These are phyloP conservation scores for Onychomys leucogaster DNA, from an alignment of 2,797 vertebrate species.

Conservation along the genomic window DNA sequence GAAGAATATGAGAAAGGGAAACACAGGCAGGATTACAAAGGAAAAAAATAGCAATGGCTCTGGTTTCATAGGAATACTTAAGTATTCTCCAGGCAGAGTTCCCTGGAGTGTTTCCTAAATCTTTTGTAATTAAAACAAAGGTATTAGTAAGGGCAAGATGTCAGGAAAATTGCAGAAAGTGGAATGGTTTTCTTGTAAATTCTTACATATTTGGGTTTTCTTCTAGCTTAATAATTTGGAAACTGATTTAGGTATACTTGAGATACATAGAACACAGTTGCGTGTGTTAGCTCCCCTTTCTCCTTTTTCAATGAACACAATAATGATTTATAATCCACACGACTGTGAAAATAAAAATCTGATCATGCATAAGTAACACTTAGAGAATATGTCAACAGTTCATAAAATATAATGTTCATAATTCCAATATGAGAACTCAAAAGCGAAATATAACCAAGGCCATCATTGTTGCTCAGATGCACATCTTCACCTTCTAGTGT, in stretches of 20 bases:
- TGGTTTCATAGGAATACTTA: not conserved
- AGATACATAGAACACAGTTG: not conserved
- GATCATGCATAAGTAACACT: not conserved
- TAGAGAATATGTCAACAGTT: not conserved
- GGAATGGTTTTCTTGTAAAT: not conserved
- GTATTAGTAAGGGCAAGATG: not conserved
- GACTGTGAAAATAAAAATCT: constrained; percentile 27
- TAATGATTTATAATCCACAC: not conserved
- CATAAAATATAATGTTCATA: not conserved
- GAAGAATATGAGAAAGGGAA: not conserved
- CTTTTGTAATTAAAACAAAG: not conserved
- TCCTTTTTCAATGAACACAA: not conserved
- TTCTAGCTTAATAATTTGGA: not conserved
- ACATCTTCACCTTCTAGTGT: not conserved
- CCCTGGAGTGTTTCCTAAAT: not conserved
- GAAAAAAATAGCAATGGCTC: not conserved
- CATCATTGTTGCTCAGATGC: not conserved
- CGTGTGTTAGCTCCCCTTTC: not conserved
- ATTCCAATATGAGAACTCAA: not conserved
- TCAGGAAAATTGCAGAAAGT: not conserved
- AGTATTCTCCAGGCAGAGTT: not conserved
- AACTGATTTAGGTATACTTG: not conserved
- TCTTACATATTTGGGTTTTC: not conserved
- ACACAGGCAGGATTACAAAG: not conserved
- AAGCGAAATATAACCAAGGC: not conserved